Percentiles rank a stretch among this genome's conserved stretches.
Evolutionary conservation across 2,888 invertebrate species (phyloP).

Genomic region (Orthosia incerta): DNA sequence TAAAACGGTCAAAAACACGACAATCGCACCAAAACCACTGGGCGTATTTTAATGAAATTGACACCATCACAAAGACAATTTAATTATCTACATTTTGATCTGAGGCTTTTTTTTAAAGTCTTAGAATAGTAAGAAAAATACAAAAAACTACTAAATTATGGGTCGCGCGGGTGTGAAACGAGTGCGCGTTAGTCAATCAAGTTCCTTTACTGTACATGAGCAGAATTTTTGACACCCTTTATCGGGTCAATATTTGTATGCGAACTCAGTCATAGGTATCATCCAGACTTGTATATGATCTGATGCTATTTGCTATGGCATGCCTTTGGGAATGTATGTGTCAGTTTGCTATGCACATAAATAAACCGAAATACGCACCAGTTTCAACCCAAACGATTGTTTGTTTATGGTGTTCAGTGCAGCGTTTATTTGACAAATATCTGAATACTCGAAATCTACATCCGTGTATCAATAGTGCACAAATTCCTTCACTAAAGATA

Average conservation of each 20-base stretch:
- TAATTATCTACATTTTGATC: too few species aligned
- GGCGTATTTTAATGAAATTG: too few species aligned
- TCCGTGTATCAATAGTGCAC: neutral
- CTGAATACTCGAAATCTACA: neutral
- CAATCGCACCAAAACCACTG: too few species aligned
- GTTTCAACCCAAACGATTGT: neutral
- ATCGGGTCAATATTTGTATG: neutral
- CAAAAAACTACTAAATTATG: too few species aligned
- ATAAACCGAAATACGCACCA: neutral
- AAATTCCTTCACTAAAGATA: neutral
- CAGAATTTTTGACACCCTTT: neutral
- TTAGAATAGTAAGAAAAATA: too few species aligned
- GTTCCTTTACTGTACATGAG: neutral
- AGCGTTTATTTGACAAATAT: neutral
- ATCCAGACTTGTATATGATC: neutral
- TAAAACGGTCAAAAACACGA: too few species aligned
- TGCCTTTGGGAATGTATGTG: neutral
- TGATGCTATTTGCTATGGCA: neutral
- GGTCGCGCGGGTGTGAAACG: too few species aligned
- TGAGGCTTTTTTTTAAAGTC: too few species aligned
- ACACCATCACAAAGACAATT: too few species aligned
- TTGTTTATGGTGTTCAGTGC: neutral
- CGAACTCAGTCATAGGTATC: neutral
- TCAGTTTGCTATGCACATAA: neutral
- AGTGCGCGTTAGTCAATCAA: too few species aligned